Conservation (phyloP, 2,888 invertebrate species). For the Meloe dianella region DNA sequence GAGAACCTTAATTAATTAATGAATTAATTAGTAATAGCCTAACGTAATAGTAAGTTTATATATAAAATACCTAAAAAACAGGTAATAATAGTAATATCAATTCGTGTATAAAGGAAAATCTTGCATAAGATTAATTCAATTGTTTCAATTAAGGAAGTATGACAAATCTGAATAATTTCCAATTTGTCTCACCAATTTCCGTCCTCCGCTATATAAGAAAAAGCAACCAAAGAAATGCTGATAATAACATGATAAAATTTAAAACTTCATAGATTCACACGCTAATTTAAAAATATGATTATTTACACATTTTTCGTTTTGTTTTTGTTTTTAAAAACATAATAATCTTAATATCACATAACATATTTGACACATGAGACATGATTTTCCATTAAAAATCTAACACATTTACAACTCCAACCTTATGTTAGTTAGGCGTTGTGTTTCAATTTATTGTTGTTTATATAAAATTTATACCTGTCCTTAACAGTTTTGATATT, state of each 20-base stretch:
- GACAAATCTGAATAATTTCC: conserved; percentile 11
- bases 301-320: not conserved
- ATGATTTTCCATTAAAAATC: conserved; percentile 24
- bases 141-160: not conserved
- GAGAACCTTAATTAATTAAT: no score
- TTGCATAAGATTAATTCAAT: conserved; percentile 24
- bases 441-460: conserved; percentile 13
- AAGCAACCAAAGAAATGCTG: conserved; percentile 14
- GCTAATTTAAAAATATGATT: no score
- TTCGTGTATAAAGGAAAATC: conserved; percentile 22
- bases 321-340: no score
- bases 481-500: conserved; percentile 40
- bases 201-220: no score
- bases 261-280: conserved; percentile 13
- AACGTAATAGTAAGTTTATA: conserved; percentile 22
- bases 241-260: conserved; percentile 11
- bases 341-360: conserved; percentile 53
- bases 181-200: not conserved
- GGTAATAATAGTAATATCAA: conserved; percentile 30
- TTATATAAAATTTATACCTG: conserved; percentile 52
- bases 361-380: conserved; percentile 57
- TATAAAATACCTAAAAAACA: conserved; percentile 34
- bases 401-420: conserved; percentile 33
- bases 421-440: no score
- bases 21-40: conserved; percentile 14